Conservation (phyloP, 2,888 invertebrate genomes). For the Zygogramma bicolorata region DNA sequence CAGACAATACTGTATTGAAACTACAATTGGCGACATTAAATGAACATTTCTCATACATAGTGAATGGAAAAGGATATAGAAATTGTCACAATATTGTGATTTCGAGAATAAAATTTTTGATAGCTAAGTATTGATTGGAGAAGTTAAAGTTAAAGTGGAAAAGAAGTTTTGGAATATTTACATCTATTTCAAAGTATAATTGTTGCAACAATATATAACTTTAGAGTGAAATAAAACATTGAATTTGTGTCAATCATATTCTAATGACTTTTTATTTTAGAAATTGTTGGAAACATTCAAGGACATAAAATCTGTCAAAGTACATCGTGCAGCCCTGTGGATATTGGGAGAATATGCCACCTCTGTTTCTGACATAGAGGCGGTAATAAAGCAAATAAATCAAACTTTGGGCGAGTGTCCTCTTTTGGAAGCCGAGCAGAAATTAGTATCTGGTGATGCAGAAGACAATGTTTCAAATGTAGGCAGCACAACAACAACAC, state of each 20-base stretch:
- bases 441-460: constrained; percentile 79
- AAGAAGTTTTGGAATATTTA: too few species aligned
- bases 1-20: neutral
- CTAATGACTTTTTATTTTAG: constrained; percentile 57
- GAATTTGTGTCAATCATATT: too few species aligned
- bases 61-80: too few species aligned
- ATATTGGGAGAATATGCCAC: constrained; percentile 96
- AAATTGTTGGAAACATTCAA: constrained; percentile 85
- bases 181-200: too few species aligned
- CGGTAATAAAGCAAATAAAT: constrained; percentile 80
- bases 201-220: too few species aligned
- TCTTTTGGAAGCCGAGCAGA: constrained; percentile 75
- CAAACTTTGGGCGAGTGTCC: constrained; percentile 77
- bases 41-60: too few species aligned
- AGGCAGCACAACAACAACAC: constrained; percentile 65
- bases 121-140: too few species aligned
- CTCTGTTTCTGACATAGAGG: constrained; percentile 79
- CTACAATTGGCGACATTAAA: too few species aligned
- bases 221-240: too few species aligned
- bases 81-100: too few species aligned
- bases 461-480: constrained; percentile 66
- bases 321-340: constrained; percentile 96
- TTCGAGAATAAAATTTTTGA: too few species aligned
- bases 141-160: too few species aligned
- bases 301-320: constrained; percentile 89